Evolutionary conservation across 2,797 vertebrate genomes (phyloP), one percentile per base, ranked within the genome.

Genomic region (Percopsis omiscomaycus): DNA sequence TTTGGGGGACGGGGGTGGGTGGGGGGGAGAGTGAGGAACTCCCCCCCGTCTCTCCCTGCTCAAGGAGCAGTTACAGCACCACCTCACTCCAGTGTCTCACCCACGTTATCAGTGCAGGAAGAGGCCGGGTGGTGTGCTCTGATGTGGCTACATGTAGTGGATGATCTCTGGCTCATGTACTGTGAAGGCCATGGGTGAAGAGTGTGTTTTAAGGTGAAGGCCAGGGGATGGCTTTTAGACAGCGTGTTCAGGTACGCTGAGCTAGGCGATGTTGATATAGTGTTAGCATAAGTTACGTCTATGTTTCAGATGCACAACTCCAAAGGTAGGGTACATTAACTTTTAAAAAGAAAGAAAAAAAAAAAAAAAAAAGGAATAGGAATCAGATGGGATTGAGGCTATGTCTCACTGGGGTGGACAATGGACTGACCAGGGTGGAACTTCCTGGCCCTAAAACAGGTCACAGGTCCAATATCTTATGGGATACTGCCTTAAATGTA

Each of bases 61-160:
- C 52, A 47, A 60, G 61, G 50, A 56, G 32, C 69, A 59, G 55
- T 48, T 22, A 29, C 54, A 53, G 64, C 77, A 59, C 75, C 72
- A 62, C 74, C 66, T 61, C 75, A 61, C 63, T 83, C 73, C 73
- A 73, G 77, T 74, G 84, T 88, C 86, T 88, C 79, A 87, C 85
- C 80, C 70, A 66, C 62, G 86, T 90, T 93, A 93, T 94, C 92
- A 88, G 84, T 51, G 83, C 91, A 92, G 92, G 92, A 92, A 93
- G 86, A 90, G 71, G 81, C 66, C 86, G 89, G 87, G 89, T 75
- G 86, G 87, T 79, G 84, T 67, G 58, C 67, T 83, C 69, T 69
- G 71, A 83, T 66, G 79, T 78, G 55, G 69, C 72, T 74, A 65
- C 74, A 74, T 65, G 81, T 53, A 59, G 74, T 61, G 63, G 68